phyloP scores from a whole-genome alignment of 1,140 invertebrate species.

The Reticulitermes speratus region DNA sequence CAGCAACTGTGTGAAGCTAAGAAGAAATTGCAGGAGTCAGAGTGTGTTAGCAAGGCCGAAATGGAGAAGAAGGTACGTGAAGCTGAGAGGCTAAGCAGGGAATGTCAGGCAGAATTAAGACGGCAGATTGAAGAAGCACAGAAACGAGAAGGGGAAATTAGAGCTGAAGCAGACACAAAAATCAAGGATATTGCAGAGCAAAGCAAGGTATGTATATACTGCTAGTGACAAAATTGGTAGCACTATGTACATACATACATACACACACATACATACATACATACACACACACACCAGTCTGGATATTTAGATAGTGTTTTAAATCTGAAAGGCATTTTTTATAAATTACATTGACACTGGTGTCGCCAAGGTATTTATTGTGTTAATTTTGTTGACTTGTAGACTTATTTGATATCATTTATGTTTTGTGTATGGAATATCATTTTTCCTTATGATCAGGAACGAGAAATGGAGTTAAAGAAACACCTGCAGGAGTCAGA shows the following conservation, averaged over 20 bases:
- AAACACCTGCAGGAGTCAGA: slow-evolving; percentile 20
- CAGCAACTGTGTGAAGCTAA: slow-evolving; percentile 38
- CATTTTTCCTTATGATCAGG: not conserved
- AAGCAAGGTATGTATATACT: not conserved
- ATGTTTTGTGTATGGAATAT: no score
- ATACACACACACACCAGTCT: no score
- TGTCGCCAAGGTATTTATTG: not conserved
- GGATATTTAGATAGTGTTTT: no score
- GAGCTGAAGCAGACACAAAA: slow-evolving; percentile 37
- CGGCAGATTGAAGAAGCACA: slow-evolving; percentile 51
- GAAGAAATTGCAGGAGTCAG: slow-evolving; percentile 35
- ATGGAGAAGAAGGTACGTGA: slow-evolving; percentile 40
- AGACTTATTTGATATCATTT: no score
- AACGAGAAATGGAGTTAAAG: not conserved
- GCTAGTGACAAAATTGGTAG: no score
- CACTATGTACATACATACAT: no score
- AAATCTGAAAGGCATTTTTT: no score
- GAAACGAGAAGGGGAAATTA: slow-evolving; percentile 56
- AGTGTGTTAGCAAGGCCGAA: slow-evolving; percentile 39
- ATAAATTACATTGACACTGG: no score
- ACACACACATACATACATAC: no score
- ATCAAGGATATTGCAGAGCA: not conserved
- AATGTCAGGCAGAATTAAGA: slow-evolving; percentile 42
- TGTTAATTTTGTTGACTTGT: not conserved
- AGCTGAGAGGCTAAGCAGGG: slow-evolving; percentile 39